Percentiles rank a stretch among this genome's conserved stretches.
Conservation (phyloP, 2,113 vertebrate genomes). For the Tetraodon nigroviridis region DNA sequence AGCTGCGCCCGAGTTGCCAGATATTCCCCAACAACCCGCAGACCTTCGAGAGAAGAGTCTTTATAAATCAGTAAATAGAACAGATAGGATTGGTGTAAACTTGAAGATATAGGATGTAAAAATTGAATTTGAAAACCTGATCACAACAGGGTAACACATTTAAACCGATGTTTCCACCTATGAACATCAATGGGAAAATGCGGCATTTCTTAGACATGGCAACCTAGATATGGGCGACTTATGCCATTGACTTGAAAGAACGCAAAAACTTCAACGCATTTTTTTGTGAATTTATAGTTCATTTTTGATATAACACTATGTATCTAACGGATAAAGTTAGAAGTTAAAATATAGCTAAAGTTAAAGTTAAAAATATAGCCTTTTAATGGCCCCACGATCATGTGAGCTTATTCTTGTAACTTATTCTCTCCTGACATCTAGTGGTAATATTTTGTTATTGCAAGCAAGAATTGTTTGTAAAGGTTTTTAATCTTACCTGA, state of each 20-base stretch:
- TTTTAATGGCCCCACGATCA: background rate
- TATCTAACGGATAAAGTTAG: background rate
- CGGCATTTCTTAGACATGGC: constrained; percentile 36
- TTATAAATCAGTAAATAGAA: background rate
- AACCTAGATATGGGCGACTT: constrained; percentile 46
- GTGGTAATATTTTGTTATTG: constrained; percentile 19
- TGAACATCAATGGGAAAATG: background rate
- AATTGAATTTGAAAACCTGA: too few species aligned
- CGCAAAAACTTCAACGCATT: too few species aligned
- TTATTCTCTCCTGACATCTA: constrained; percentile 53
- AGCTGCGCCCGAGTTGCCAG: constrained; percentile 57
- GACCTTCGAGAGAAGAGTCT: background rate
- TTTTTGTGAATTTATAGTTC: background rate
- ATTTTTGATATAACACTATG: background rate
- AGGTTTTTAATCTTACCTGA: too few species aligned
- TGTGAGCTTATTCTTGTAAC: background rate
- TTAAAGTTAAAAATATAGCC: too few species aligned
- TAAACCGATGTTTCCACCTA: too few species aligned
- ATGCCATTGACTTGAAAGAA: too few species aligned
- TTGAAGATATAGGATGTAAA: too few species aligned
- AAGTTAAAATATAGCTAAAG: too few species aligned
- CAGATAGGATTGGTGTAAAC: too few species aligned
- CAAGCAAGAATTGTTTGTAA: constrained; percentile 1
- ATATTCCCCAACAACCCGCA: background rate
- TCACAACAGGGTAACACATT: too few species aligned